A percentile compares a stretch with the other conserved stretches of the same genome.
phyloP scores from a whole-genome alignment of 2,888 invertebrate genomes.

The Euzophera pinguis region DNA sequence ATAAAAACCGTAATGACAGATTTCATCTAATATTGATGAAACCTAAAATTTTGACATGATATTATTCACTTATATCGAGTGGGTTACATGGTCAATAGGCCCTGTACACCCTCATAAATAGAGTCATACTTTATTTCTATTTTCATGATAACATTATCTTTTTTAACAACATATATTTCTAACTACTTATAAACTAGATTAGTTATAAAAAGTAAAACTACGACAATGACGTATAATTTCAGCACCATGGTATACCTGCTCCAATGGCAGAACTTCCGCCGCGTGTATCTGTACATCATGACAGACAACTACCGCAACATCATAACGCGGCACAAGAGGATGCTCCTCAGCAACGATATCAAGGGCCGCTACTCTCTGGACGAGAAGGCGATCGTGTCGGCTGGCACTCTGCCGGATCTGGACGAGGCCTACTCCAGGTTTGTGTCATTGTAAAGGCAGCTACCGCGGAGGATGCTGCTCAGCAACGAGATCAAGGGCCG shows the following conservation, averaged over 20 bases:
- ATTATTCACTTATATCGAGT: no score
- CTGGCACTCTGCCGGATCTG: conserved; percentile 92
- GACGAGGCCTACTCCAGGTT: conserved; percentile 93
- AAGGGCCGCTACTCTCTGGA: conserved; percentile 84
- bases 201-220: background rate
- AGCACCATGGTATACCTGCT: conserved; percentile 90
- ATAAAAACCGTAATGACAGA: no score
- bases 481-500: conserved; percentile 85
- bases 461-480: conserved; percentile 88
- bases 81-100: no score
- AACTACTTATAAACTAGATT: no score
- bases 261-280: conserved; percentile 93
- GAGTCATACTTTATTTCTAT: no score
- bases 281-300: conserved; percentile 95
- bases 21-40: no score
- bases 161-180: no score
- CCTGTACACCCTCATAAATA: no score
- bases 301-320: conserved; percentile 94
- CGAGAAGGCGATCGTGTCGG: conserved; percentile 90
- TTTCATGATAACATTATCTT: no score
- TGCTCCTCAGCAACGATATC: conserved; percentile 86
- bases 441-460: conserved; percentile 58
- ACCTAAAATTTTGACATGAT: no score
- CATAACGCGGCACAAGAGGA: conserved; percentile 89
- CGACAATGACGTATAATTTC: conserved; percentile 19